These are phyloP conservation scores for Brachynemurus nebulosus DNA, from an alignment of 2,888 invertebrate species.

Conservation along the genomic window DNA sequence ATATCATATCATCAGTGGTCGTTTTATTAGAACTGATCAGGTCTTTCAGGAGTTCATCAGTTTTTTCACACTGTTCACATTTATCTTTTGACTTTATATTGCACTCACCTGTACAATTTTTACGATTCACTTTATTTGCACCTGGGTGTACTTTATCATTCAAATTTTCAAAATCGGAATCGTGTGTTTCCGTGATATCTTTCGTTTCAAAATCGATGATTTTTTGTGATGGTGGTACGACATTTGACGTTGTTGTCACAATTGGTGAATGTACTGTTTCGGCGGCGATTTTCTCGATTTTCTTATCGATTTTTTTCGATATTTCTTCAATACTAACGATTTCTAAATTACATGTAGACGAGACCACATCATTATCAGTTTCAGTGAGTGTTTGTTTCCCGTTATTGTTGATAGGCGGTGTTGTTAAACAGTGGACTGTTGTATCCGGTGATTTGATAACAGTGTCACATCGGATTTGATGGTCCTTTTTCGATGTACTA, in stretches of 20 bases:
- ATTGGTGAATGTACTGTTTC: not conserved
- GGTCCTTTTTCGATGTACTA: not conserved
- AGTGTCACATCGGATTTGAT: not conserved
- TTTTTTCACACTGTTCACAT: not conserved
- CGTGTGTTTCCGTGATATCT: not conserved
- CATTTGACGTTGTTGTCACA: not conserved
- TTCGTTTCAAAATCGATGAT: not conserved
- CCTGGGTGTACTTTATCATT: no score
- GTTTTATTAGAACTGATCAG: no score
- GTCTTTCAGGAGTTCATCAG: not conserved
- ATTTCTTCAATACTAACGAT: not conserved
- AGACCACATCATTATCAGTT: not conserved
- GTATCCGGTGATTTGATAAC: constrained; percentile 6
- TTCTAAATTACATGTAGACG: constrained; percentile 2
- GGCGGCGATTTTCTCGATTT: not conserved
- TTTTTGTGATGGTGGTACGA: no score
- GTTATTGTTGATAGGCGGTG: not conserved
- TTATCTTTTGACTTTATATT: not conserved
- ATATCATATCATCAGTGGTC: no score
- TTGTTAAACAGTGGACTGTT: not conserved
- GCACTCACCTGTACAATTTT: not conserved
- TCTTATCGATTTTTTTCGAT: not conserved
- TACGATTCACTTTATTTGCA: not conserved
- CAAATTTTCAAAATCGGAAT: no score
- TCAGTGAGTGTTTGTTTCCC: no score